Evolutionary conservation across 2,888 invertebrate genomes (phyloP).

Genomic region (Amphipoea oculea): DNA sequence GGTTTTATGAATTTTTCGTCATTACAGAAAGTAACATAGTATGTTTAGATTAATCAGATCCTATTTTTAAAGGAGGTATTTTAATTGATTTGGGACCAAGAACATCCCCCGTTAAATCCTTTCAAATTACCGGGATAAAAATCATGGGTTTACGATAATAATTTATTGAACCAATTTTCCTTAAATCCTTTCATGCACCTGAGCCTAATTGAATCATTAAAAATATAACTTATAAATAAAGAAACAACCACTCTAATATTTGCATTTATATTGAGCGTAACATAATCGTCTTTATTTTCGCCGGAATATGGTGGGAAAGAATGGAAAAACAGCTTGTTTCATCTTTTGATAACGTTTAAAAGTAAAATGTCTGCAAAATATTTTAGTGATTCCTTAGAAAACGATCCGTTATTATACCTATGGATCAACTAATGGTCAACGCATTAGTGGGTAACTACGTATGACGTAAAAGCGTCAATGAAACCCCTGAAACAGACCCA

Average conservation of each 20-base stretch:
- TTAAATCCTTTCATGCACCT: neutral
- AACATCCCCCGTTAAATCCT: neutral
- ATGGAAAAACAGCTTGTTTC: neutral
- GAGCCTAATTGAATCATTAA: conserved; percentile 5
- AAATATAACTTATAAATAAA: conserved; percentile 25
- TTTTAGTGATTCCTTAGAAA: neutral
- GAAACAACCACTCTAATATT: conserved; percentile 24
- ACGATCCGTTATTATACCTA: neutral
- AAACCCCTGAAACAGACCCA: neutral
- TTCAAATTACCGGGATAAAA: conserved; percentile 5
- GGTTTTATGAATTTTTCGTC: too few species aligned
- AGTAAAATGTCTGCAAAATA: neutral
- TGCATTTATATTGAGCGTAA: conserved; percentile 26
- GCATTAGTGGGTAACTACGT: conserved; percentile 9
- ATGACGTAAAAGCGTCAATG: conserved; percentile 34
- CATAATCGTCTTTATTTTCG: conserved; percentile 4
- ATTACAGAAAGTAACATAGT: neutral
- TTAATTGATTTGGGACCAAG: neutral
- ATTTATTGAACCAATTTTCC: neutral
- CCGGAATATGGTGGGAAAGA: neutral
- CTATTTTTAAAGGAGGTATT: neutral
- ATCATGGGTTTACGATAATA: neutral
- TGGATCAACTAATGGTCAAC: neutral
- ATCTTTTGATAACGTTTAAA: neutral
- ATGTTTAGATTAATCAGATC: neutral